Conservation (phyloP, 2,888 invertebrate genomes). For the Phengaris arion region DNA sequence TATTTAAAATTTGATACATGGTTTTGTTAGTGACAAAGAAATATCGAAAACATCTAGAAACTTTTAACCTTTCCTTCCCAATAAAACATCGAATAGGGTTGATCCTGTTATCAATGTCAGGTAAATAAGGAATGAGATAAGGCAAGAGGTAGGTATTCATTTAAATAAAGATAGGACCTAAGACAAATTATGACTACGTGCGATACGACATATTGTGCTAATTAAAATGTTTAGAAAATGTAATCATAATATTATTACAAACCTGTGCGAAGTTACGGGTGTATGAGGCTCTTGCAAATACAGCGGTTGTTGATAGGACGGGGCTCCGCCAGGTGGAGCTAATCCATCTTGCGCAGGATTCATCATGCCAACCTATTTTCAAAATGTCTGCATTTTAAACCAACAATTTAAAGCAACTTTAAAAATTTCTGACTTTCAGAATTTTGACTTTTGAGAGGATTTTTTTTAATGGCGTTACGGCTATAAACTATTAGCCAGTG, state of each 20-base stretch:
- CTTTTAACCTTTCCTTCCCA: not conserved
- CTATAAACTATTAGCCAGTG: too few relatives aligned
- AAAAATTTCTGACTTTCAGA: too few relatives aligned
- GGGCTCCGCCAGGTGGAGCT: conserved; percentile 79
- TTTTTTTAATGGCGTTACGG: too few relatives aligned
- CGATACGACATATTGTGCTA: not conserved
- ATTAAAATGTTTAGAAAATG: not conserved
- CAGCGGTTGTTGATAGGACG: conserved; percentile 85
- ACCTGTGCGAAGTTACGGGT: conserved; percentile 73
- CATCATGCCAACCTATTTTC: conserved; percentile 78
- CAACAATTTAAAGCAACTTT: not conserved
- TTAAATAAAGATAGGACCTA: not conserved
- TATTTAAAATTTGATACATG: not conserved
- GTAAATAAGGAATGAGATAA: not conserved
- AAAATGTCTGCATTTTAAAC: not conserved
- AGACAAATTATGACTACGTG: not conserved
- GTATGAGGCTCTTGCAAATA: conserved; percentile 81
- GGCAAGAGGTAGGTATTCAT: not conserved
- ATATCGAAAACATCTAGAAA: not conserved
- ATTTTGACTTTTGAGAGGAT: too few relatives aligned
- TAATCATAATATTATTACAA: conserved; percentile 33
- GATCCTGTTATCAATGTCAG: not conserved
- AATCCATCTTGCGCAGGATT: conserved; percentile 82
- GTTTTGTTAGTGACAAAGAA: not conserved
- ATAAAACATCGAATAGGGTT: not conserved